Percentiles rank a stretch among this genome's conserved stretches.
Evolutionary conservation across 2,113 vertebrate species (phyloP).

Genomic region (Microcebus murinus): DNA sequence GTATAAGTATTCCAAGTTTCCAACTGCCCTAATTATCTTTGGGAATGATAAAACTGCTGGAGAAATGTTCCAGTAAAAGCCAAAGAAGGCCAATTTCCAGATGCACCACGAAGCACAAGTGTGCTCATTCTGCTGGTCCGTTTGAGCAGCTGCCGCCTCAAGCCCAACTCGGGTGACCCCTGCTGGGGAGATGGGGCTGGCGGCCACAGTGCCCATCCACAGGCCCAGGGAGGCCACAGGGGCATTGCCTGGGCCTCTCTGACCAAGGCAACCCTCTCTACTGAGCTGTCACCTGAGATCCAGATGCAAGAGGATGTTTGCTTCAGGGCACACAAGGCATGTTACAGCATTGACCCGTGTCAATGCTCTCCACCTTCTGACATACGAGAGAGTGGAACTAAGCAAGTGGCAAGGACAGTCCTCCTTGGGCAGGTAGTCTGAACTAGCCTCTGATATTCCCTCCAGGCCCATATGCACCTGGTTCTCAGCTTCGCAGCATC

Average conservation of each 20-base stretch:
- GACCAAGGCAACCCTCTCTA: background rate
- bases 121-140: conserved; percentile 57
- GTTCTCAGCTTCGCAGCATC: background rate
- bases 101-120: conserved; percentile 63
- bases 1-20: conserved; percentile 66
- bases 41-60: conserved; percentile 80
- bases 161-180: conserved; percentile 75
- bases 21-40: conserved; percentile 71
- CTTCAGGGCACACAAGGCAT: background rate
- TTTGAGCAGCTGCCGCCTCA: conserved; percentile 69
- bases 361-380: background rate
- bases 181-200: conserved; percentile 66
- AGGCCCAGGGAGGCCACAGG: conserved; percentile 8
- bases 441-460: background rate
- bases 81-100: conserved; percentile 70
- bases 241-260: background rate
- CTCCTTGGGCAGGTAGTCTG: background rate
- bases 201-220: conserved; percentile 40
- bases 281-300: background rate
- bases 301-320: conserved; percentile 51
- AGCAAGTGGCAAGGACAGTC: background rate
- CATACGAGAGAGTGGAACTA: background rate
- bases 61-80: conserved; percentile 68
- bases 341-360: background rate
- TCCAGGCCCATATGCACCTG: background rate